Evolutionary conservation across 2,888 invertebrate genomes (phyloP), one percentile per base, ranked within the genome.

Genomic region (Cryptocheilus praepositus): DNA sequence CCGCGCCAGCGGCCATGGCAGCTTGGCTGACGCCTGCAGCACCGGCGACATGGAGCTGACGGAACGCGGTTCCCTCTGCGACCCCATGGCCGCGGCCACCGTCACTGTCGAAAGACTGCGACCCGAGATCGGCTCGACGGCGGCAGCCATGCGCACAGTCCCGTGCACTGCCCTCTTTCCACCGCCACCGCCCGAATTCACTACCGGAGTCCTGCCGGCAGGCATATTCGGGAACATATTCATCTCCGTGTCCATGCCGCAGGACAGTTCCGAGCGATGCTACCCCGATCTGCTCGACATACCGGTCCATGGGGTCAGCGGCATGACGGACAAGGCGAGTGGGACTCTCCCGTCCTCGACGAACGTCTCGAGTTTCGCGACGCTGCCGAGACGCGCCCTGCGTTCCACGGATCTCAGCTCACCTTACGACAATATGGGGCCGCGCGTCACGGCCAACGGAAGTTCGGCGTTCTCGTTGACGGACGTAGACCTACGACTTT

Each of bases 381-480:
- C 89, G 1, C 73, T 88, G 54, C 92, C 92, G 0, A 89, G 91
- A 61, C 87, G 92, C 64, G 76, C 81, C 72, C 90, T 91, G 2
- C 87, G 91, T 21, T 85, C 90, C n/a, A 60, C 88, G 85, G 82
- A 91, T 89, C 85, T 92, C 60, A 91, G 91, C 73, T 93, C 94
- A 61, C 94, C 94, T 71, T 96, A 96, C 88, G 96, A 97, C 89
- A 96, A 96, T 89, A 95, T 96, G 94, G 96, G 96, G 7, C 95
- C 96, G 61, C 92, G 96, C 74, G 95, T 96, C 60, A 96, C 96
- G 11, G 96, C 96, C 44, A 95, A 95, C 72, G 96, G 96, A 56
- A 95, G 95, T 86, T 96, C 96, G 8, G 95, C 95, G 25, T 93
- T 96, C 86, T 96, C 96, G 28, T 91, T 96, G 76, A 95, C 95